Percentiles rank a stretch among this genome's conserved stretches.
Conservation (phyloP, 2,888 invertebrate species). For the Melolontha melolontha region DNA sequence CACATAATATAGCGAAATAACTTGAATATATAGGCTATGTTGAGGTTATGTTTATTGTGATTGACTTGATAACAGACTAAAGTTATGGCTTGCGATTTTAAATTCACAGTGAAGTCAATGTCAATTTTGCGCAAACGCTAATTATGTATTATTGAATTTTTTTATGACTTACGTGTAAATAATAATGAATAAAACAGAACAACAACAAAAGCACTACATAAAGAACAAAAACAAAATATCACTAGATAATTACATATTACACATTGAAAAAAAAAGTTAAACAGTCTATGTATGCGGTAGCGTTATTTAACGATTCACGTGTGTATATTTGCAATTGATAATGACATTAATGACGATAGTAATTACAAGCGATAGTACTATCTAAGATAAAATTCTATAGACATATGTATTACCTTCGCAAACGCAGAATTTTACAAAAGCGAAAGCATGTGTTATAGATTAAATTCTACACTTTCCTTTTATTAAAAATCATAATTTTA, state of each 20-base stretch:
- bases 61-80: too few relatives aligned
- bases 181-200: not conserved
- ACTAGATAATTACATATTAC: conserved; percentile 1
- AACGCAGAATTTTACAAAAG: conserved; percentile 3
- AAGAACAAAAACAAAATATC: not conserved
- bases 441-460: not conserved
- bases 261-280: conserved; percentile 1
- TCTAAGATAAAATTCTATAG: conserved; percentile 19
- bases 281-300: not conserved
- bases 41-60: too few relatives aligned
- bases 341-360: conserved; percentile 1
- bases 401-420: not conserved
- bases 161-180: too few relatives aligned
- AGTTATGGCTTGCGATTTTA: too few relatives aligned
- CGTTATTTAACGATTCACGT: conserved; percentile 15
- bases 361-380: conserved; percentile 17
- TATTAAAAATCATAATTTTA: too few relatives aligned
- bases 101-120: too few relatives aligned
- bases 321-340: conserved; percentile 17
- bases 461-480: not conserved
- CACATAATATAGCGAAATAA: too few relatives aligned
- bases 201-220: not conserved
- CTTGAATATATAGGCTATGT: too few relatives aligned
- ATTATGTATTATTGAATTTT: too few relatives aligned
- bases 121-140: too few relatives aligned